phyloP scores from a whole-genome alignment of 2,113 vertebrate genomes.

The Tamias sibiricus region DNA sequence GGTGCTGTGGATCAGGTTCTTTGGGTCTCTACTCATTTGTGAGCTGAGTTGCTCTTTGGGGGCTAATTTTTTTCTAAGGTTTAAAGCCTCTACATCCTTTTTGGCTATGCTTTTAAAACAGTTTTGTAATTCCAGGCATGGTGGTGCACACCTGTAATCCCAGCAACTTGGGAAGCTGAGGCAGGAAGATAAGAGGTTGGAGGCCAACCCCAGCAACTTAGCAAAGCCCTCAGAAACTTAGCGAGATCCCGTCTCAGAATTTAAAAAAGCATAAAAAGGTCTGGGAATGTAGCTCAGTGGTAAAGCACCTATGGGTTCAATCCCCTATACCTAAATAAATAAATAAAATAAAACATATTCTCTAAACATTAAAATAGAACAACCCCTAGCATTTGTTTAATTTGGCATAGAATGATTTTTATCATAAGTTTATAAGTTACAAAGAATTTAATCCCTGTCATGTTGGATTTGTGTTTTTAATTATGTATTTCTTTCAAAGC shows the following conservation, averaged over 20 bases:
- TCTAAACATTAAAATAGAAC: background rate
- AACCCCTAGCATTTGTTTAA: background rate
- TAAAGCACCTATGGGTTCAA: too few species aligned
- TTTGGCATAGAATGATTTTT: background rate
- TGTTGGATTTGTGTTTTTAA: background rate
- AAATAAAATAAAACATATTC: background rate
- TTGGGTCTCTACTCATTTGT: background rate
- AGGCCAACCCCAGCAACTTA: too few species aligned
- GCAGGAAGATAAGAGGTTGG: too few species aligned
- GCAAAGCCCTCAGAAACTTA: too few species aligned
- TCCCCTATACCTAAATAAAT: too few species aligned
- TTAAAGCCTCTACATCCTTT: background rate
- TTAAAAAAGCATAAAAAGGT: too few species aligned
- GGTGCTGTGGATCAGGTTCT: fast-evolving
- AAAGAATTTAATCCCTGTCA: background rate
- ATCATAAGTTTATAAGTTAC: background rate
- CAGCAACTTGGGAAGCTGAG: too few species aligned
- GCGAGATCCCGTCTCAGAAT: too few species aligned
- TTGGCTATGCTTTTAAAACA: background rate
- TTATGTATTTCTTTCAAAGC: background rate
- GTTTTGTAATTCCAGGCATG: background rate
- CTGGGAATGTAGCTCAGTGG: too few species aligned
- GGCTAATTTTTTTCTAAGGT: background rate
- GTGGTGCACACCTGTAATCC: too few species aligned
- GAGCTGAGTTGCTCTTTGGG: background rate